Percentiles rank a stretch among this genome's conserved stretches.
phyloP scores from a whole-genome alignment of 2,797 vertebrate genomes.

The Mus minutoides region DNA sequence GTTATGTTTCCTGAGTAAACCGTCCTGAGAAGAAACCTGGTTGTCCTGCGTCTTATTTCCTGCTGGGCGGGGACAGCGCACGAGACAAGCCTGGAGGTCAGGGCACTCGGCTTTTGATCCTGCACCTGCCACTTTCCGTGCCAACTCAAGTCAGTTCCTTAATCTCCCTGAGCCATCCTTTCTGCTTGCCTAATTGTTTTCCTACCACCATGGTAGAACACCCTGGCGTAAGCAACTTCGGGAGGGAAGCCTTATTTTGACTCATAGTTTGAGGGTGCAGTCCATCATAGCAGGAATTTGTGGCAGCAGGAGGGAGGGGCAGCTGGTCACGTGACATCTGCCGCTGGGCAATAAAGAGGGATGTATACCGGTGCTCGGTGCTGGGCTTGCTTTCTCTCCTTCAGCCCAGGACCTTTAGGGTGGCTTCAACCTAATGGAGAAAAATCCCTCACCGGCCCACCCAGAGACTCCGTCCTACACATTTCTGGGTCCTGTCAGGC shows the following conservation, averaged over 20 bases:
- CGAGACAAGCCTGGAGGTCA: neutral
- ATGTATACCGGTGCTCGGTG: too few relatives aligned
- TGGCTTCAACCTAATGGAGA: too few relatives aligned
- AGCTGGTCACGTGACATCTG: too few relatives aligned
- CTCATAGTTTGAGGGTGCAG: too few relatives aligned
- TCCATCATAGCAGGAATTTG: neutral
- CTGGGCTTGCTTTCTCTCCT: neutral
- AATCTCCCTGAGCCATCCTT: neutral
- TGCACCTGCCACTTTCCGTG: neutral
- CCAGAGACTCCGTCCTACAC: neutral
- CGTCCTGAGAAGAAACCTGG: too few relatives aligned
- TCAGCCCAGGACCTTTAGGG: neutral
- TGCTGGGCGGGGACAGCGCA: too few relatives aligned
- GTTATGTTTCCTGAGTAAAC: too few relatives aligned
- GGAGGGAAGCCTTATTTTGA: too few relatives aligned
- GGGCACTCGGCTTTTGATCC: neutral
- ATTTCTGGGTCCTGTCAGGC: neutral
- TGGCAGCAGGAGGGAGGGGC: neutral
- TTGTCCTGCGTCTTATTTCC: too few relatives aligned
- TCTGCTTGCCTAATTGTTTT: neutral
- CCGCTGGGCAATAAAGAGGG: accelerated
- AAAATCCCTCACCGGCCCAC: too few relatives aligned
- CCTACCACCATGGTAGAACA: neutral
- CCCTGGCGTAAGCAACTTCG: neutral
- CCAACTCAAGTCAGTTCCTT: neutral